Base-by-base conservation (phyloP, 2,888 invertebrate genomes). In the Marronus borbonicus region DNA sequence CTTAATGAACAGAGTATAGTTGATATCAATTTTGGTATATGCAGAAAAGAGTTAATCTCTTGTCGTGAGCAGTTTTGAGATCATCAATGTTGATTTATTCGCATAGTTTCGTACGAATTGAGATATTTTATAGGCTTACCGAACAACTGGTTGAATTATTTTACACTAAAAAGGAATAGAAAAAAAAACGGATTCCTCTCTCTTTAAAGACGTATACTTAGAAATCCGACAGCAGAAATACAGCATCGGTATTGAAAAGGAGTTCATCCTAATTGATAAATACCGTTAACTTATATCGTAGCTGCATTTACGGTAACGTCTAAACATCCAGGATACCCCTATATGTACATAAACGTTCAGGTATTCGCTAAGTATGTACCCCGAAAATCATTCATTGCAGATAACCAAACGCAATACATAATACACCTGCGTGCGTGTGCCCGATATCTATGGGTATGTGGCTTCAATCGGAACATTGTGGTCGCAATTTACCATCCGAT, bases 261-360 rank as follows among this genome's bases (percentile, higher is more conserved):
- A 55, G 17, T 55, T 55, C 55, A 55, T 8, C 1, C 2, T 10
- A 55, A 55, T 55, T 17, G 55, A 55, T 55, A 64, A 31, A 31
- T 28, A 31, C 64, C 31, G 64, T 64, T 64, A 64, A 3, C 14
- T 65, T 17, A n/a, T 39, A 65, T 14, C 65, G 39, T 39, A 17
- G 7, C 2, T 65, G 17, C 17, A 65, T 65, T 39, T 65, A 65
- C 65, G 39, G 65, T n/a, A 65, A 14, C 62, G 20, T 31, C 31
- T 44, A 65, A 65, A 2, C 62, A 62, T 31, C 31, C 8, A 62
- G 28, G 7, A 62, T 62, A 14, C 62, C 24, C 39, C 3, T 55
- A 39, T 65, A 39, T 17, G 36, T 31, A 64, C 64, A 31, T 24
- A 24, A 24, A 24, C 36, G n/a, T 36, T 12, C 36, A n/a, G 65